Conservation (phyloP, 2,113 vertebrate genomes). For the Atlantisia rogersi region DNA sequence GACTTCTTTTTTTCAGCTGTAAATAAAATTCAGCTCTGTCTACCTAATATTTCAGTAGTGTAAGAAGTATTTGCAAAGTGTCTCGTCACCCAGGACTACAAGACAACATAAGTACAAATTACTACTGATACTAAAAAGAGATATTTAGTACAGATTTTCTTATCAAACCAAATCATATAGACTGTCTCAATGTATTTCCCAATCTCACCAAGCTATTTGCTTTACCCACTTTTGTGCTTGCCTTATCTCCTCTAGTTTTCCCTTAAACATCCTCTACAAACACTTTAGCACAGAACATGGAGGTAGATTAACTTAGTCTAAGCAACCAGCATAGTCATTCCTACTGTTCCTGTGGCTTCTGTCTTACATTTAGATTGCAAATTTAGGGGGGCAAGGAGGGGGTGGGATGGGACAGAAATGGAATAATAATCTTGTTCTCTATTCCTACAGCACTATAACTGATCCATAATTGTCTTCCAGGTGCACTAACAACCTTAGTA, state of each 20-base stretch:
- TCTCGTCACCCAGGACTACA: background rate
- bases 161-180: background rate
- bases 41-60: background rate
- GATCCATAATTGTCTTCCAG: background rate
- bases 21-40: background rate
- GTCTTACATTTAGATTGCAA: background rate
- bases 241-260: background rate
- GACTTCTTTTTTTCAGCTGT: background rate
- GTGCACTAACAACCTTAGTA: background rate
- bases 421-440: background rate
- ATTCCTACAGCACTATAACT: background rate
- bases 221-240: background rate
- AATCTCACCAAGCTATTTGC: background rate
- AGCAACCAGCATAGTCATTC: background rate
- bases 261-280: background rate
- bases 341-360: background rate
- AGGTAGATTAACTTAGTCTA: background rate
- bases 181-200: background rate
- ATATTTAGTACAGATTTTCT: background rate
- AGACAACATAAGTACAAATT: background rate
- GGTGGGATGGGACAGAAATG: no score
- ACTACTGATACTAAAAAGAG: background rate
- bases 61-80: background rate
- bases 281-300: background rate
- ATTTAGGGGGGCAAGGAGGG: fast-evolving